A percentile compares a stretch with the other conserved stretches of the same genome.
phyloP scores from a whole-genome alignment of 2,888 invertebrate genomes.

The Cheilosia variabilis region DNA sequence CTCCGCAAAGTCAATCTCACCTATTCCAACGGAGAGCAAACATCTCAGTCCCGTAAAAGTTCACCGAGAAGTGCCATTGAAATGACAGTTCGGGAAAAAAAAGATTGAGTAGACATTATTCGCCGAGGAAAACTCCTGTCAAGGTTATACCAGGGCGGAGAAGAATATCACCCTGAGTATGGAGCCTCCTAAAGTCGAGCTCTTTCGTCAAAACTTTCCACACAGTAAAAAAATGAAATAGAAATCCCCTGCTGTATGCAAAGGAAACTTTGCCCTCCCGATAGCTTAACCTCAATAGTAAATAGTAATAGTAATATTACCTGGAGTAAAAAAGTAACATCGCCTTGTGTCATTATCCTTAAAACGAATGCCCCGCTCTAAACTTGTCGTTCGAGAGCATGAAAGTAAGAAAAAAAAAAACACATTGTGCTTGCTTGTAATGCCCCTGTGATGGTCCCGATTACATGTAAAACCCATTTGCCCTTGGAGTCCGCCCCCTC shows the following conservation, averaged over 20 bases:
- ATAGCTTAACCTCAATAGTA: background rate
- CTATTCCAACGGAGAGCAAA: background rate
- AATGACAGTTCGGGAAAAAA: background rate
- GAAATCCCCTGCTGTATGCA: slow-evolving; percentile 15
- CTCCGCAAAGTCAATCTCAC: slow-evolving; percentile 2
- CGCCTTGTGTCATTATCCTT: slow-evolving; percentile 48
- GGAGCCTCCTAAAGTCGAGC: slow-evolving; percentile 8
- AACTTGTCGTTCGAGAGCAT: background rate
- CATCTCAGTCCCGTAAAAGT: background rate
- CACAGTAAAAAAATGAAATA: background rate
- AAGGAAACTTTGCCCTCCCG: slow-evolving; percentile 13
- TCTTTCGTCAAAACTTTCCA: slow-evolving; percentile 7
- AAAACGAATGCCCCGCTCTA: slow-evolving; percentile 17
- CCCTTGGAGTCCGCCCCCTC: slow-evolving; percentile 18
- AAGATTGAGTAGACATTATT: background rate
- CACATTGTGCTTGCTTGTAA: slow-evolving; percentile 61
- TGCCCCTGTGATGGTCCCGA: slow-evolving; percentile 63
- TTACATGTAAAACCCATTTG: slow-evolving; percentile 63
- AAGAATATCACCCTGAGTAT: background rate
- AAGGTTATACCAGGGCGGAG: slow-evolving; percentile 13
- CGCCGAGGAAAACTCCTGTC: background rate
- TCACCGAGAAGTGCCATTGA: slow-evolving; percentile 12
- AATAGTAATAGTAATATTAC: no score
- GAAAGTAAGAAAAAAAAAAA: slow-evolving; percentile 9
- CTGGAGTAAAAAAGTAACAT: slow-evolving; percentile 38